Base-by-base conservation (phyloP, 2,888 invertebrate genomes). In the Aphodius sticticus region DNA sequence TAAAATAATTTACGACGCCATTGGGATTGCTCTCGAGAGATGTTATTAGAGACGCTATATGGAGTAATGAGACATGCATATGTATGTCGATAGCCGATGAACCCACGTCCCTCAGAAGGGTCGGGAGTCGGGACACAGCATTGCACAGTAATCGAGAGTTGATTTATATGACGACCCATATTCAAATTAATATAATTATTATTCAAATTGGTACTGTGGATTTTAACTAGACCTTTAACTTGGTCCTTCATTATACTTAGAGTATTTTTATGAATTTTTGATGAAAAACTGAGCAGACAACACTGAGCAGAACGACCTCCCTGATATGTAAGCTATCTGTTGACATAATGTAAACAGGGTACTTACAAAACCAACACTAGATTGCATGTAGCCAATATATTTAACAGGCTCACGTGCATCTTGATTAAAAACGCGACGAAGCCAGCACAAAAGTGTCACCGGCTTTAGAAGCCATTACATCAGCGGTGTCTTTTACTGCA, bases 151-250 rank as follows among this genome's bases (percentile, higher is more conserved):
- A 53, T 9, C 53, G 53, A 53, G 53, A 53, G 1, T 2, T 53
- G 53, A 53, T 53, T 53, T 53, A 53, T 53, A 53, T 53, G 7
- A 9, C 84, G 79, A 82, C 81, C 82, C 80, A 83, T 84, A 84
- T 84, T 82, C 84, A 84, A 85, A 85, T 84, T 85, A 83, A 86
- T 84, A 85, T 85, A 83, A 86, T 86, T 85, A 85, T 85, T 84
- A 85, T 85, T 86, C 84, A 86, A 86, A 86, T 86, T 86, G 85
- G 84, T 77, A 80, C 69, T 53, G 7, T 12, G 53, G 53, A 53
- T 53, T 53, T 53, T 53, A 53, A 53, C 53, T 5, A 53, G 53
- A 53, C 6, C 26, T 26, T 26, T 26, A 26, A 26, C 26, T 26
- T 26, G 26, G 26, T 26, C 3, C 3, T 26, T 26, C 26, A 26